Base-by-base conservation (phyloP, 2,888 invertebrate genomes). In the Lymantria monacha region DNA sequence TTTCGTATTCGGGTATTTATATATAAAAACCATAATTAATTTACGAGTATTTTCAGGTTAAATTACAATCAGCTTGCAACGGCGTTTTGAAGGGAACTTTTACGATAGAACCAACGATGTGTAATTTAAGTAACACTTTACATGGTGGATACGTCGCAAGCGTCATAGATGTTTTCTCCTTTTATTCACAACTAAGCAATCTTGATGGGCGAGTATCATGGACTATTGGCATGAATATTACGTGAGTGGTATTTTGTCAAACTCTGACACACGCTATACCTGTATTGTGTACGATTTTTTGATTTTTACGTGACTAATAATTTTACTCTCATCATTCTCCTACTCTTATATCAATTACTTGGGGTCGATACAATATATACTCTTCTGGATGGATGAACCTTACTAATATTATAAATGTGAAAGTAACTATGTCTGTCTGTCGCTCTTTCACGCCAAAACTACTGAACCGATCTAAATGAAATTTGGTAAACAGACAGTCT, bases 81-180 rank as follows among this genome's bases (percentile, higher is more conserved):
- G 73, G 74, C 2, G 14, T 48, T 0, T 44, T 76, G 14, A 59
- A 61, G 38, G 76, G 70, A 0, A 55, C 56, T 0, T 73, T 81
- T 31, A 64, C 46, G 1, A 73, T 81, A 9, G 80, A 81, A 0
- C 50, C 57, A 0, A 50, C 54, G 22, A 78, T 81, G 71, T 77
- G 77, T 47, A 81, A 79, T 38, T 46, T 63, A 7, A 67, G 50
- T 3, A 63, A 64, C 2, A 46, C 57, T 0, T 40, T 81, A n/a
- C 81, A 81, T 41, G 81, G 81, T 14, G 81, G 81, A 0, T 81
- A 64, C 33, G 63, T 74, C 44, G 63, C 78, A 0, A 62, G 73
- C 0, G 52, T 77, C 0, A 53, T 66, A 0, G 81, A 82, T 38
- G 61, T 69, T 0, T 22, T 74, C 12, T 64, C 74, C 0, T 61